These are phyloP conservation scores for Neomorphus geoffroyi DNA, from an alignment of 2,797 vertebrate genomes.

Conservation along the genomic window DNA sequence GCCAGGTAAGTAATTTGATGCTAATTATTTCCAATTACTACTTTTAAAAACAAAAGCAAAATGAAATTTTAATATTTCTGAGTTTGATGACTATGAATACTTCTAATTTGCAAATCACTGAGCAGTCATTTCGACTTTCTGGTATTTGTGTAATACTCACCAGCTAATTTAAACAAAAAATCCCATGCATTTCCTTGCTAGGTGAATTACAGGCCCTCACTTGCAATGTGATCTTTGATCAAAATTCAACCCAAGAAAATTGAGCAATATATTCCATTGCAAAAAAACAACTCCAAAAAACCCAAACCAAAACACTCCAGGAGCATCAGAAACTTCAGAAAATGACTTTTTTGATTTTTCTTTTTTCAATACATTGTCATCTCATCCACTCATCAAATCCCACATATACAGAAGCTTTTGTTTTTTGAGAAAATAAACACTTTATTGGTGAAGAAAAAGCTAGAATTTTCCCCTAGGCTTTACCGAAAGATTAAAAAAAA, in stretches of 20 bases:
- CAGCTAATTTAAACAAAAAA: not conserved
- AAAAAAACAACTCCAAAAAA: no score
- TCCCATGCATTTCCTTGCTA: not conserved
- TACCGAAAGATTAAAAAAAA: not conserved
- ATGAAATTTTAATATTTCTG: not conserved
- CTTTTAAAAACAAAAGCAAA: constrained; percentile 9
- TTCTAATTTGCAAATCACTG: not conserved
- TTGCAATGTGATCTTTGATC: not conserved
- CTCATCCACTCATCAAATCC: not conserved
- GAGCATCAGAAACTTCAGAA: not conserved
- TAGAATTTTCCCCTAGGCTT: not conserved
- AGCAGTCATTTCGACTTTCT: not conserved
- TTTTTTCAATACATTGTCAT: not conserved
- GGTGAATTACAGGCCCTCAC: not conserved
- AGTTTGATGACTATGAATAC: not conserved
- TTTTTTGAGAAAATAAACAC: not conserved
- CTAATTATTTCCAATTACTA: constrained; percentile 7
- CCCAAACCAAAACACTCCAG: not conserved
- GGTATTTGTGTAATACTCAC: not conserved
- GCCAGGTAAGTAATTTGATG: constrained; percentile 18
- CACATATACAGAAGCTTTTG: not conserved
- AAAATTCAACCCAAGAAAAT: not conserved
- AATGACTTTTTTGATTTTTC: not conserved
- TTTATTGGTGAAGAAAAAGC: not conserved
- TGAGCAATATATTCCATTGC: not conserved